Conservation (phyloP, 2,888 invertebrate species). For the Macrophya annulata region DNA sequence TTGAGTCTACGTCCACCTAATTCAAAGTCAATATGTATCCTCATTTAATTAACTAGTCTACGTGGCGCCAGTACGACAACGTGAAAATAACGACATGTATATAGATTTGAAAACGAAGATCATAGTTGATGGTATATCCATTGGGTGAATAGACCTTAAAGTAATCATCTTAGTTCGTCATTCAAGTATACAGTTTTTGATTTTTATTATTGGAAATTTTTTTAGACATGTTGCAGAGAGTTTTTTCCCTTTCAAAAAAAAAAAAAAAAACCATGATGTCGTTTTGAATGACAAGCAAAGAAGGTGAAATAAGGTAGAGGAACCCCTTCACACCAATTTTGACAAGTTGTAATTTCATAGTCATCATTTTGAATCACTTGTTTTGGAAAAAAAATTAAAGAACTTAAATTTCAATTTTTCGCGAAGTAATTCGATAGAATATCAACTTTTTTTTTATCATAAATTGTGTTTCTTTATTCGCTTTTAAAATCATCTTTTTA, state of each 20-base stretch:
- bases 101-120: slow-evolving; percentile 32
- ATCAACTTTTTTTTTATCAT: neutral
- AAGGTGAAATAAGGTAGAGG: slow-evolving; percentile 20
- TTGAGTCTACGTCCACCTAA: neutral
- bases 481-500: neutral
- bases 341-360: slow-evolving; percentile 10
- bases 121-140: slow-evolving; percentile 11
- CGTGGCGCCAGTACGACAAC: slow-evolving; percentile 6
- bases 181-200: neutral
- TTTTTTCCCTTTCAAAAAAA: no score
- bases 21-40: slow-evolving; percentile 42
- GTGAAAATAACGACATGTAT: neutral
- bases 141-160: neutral
- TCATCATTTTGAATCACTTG: slow-evolving; percentile 13
- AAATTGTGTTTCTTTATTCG: neutral
- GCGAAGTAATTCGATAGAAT: neutral
- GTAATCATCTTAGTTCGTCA: slow-evolving; percentile 12
- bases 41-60: slow-evolving; percentile 25
- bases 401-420: neutral
- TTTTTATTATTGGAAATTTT: neutral
- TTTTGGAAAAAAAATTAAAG: neutral
- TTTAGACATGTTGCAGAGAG: neutral
- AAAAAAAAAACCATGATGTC: no score
- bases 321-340: neutral
- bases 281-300: slow-evolving; percentile 1